Conservation (phyloP, 2,113 vertebrate genomes). For the Aix galericulata region DNA sequence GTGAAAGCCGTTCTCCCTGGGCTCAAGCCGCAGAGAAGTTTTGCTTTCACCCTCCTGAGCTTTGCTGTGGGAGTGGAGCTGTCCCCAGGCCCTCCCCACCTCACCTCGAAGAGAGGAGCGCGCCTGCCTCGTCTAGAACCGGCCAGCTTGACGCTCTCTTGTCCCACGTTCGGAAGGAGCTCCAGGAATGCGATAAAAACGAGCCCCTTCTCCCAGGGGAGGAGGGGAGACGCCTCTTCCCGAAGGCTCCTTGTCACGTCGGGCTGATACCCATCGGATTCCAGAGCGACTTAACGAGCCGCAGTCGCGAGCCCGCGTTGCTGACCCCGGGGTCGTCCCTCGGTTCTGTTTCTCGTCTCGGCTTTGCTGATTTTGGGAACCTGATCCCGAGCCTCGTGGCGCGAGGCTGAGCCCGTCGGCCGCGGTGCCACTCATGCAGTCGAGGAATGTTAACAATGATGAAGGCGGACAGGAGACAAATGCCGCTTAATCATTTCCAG, state of each 20-base stretch:
- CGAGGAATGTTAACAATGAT: neutral
- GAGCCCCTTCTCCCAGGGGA: neutral
- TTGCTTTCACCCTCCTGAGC: neutral
- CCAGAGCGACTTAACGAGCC: neutral
- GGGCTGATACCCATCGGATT: neutral
- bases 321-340: neutral
- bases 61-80: accelerated
- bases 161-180: neutral
- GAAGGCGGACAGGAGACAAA: neutral
- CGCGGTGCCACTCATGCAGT: neutral
- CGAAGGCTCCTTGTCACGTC: accelerated
- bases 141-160: neutral
- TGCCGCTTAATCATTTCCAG: neutral
- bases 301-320: neutral
- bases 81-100: neutral
- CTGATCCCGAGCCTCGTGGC: neutral
- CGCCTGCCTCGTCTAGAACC: neutral
- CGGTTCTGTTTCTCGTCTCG: neutral
- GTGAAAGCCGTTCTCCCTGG: neutral
- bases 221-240: neutral
- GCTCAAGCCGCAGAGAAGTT: neutral
- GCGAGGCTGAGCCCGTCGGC: neutral
- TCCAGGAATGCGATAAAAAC: accelerated
- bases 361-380: neutral
- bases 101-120: neutral